These are phyloP conservation scores for Iguana delicatissima DNA, from an alignment of 2,797 vertebrate genomes.

Conservation along the genomic window DNA sequence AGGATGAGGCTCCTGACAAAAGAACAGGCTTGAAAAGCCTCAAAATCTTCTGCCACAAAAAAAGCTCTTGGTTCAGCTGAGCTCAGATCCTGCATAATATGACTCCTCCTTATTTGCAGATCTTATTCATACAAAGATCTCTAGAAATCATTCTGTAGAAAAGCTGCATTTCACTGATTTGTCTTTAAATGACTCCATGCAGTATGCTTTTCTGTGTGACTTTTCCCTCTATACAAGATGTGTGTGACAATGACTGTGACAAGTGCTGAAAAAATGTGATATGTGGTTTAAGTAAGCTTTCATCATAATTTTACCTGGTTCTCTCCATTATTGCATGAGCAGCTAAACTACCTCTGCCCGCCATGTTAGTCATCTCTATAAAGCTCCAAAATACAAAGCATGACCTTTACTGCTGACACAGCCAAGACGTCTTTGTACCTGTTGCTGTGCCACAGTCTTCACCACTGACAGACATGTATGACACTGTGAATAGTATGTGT, in stretches of 20 bases:
- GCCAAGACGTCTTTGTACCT: not conserved
- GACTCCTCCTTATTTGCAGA: not conserved
- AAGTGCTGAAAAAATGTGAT: not conserved
- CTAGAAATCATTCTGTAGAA: not conserved
- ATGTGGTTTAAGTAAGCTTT: slow-evolving; percentile 19
- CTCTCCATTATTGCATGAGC: slow-evolving; percentile 43
- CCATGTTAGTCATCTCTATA: slow-evolving; percentile 50
- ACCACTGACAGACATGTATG: slow-evolving; percentile 11
- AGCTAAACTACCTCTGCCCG: slow-evolving; percentile 50
- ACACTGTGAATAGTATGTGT: slow-evolving; percentile 23
- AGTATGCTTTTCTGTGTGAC: not conserved
- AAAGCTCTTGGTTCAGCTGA: not conserved
- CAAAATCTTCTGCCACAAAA: not conserved
- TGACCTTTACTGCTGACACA: slow-evolving; percentile 31
- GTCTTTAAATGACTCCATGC: not conserved
- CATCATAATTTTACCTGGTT: slow-evolving; percentile 41
- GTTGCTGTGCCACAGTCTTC: slow-evolving; percentile 29
- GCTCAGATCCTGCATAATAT: not conserved
- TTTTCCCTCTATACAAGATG: not conserved
- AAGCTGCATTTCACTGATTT: not conserved
- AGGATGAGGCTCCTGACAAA: not conserved
- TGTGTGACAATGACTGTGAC: not conserved
- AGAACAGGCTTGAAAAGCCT: not conserved
- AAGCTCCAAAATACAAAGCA: not conserved
- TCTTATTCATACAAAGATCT: not conserved